Conservation (phyloP, 2,888 invertebrate species). For the Eumerus sabulonum region DNA sequence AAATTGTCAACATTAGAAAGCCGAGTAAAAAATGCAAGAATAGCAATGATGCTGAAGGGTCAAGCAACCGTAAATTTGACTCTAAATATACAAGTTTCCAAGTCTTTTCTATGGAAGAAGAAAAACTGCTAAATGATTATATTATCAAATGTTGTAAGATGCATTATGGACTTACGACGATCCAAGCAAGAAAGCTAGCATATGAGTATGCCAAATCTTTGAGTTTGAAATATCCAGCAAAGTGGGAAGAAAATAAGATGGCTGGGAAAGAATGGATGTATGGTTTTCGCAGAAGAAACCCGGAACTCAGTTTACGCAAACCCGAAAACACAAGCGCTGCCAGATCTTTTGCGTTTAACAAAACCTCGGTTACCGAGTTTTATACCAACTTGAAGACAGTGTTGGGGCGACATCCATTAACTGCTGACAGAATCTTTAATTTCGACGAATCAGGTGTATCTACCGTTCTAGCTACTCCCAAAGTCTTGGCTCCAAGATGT, state of each 20-base stretch:
- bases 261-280: constrained; percentile 16
- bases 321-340: neutral
- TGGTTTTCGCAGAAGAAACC: neutral
- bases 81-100: constrained; percentile 21
- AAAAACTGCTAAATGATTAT: constrained; percentile 4
- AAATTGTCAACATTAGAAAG: neutral
- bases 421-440: constrained; percentile 16
- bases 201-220: constrained; percentile 16
- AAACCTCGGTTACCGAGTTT: neutral
- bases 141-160: constrained; percentile 14
- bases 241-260: constrained; percentile 17
- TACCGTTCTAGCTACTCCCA: constrained; percentile 64
- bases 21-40: neutral
- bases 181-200: constrained; percentile 5
- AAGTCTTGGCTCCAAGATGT: constrained; percentile 68
- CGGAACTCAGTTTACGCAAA: neutral
- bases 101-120: constrained; percentile 25
- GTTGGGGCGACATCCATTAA: constrained; percentile 47
- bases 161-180: constrained; percentile 20
- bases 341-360: too few species aligned
- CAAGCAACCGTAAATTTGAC: constrained; percentile 17
- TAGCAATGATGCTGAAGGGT: constrained; percentile 1
- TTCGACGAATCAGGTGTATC: constrained; percentile 37
- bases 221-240: constrained; percentile 17
- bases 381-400: neutral